Percentiles rank a stretch among this genome's conserved stretches.
Conservation (phyloP, 2,113 vertebrate genomes). For the Oceanodroma tethys region DNA sequence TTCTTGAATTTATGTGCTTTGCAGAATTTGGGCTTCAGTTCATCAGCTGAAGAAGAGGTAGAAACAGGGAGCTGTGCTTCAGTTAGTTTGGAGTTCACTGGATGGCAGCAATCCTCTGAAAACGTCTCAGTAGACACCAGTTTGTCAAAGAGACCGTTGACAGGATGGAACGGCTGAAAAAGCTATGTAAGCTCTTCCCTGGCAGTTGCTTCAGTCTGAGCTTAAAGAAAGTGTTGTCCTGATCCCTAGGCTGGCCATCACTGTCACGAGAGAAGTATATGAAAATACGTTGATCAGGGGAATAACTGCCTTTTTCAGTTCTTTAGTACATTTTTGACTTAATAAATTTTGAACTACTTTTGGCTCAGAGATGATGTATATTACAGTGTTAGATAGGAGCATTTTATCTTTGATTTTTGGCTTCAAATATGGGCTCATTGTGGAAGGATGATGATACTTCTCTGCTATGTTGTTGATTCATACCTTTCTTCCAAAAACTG, state of each 20-base stretch:
- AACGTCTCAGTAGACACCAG: rapidly evolving
- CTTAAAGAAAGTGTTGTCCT: rapidly evolving
- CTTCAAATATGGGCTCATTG: neutral
- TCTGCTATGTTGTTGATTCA: neutral
- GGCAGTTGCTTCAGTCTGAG: neutral
- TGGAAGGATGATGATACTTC: neutral
- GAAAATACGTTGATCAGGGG: neutral
- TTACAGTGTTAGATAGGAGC: neutral
- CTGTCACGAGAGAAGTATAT: neutral
- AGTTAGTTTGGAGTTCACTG: neutral
- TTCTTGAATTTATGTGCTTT: neutral
- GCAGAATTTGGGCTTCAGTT: neutral
- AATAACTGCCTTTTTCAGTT: neutral
- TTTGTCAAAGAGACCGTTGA: neutral
- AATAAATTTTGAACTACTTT: neutral
- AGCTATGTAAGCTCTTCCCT: neutral
- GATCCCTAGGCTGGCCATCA: neutral
- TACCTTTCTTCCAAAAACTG: neutral
- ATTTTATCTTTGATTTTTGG: neutral
- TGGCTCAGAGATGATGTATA: neutral
- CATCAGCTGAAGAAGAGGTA: neutral
- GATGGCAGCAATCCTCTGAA: neutral
- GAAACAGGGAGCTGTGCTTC: neutral
- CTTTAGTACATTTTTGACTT: neutral
- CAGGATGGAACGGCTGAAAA: rapidly evolving